phyloP scores from a whole-genome alignment of 2,888 invertebrate species.

The Sarcophaga carnaria region DNA sequence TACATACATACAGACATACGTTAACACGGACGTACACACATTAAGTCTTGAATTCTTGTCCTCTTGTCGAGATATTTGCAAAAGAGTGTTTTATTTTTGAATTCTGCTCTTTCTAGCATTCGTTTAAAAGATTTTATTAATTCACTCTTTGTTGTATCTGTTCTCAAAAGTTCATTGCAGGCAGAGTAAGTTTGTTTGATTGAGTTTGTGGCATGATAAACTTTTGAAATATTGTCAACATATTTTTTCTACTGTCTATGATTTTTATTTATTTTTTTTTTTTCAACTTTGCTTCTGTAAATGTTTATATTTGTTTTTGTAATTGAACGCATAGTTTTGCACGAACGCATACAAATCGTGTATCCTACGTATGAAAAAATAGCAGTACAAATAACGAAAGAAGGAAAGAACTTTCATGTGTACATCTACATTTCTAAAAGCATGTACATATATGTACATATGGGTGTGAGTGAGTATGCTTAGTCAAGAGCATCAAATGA shows the following conservation, averaged over 20 bases:
- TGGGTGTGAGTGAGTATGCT: background rate
- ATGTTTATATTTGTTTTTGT: slow-evolving; percentile 68
- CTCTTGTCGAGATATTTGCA: slow-evolving; percentile 31
- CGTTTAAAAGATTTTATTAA: too few relatives aligned
- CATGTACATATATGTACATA: background rate
- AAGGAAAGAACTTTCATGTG: background rate
- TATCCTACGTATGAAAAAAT: background rate
- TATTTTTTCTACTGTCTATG: slow-evolving; percentile 48
- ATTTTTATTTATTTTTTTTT: slow-evolving; percentile 20
- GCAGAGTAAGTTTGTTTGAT: slow-evolving; percentile 10
- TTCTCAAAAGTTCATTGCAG: slow-evolving; percentile 2
- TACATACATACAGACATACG: background rate
- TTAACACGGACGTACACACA: background rate
- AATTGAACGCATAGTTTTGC: slow-evolving; percentile 66
- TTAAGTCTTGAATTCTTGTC: slow-evolving; percentile 33
- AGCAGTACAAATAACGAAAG: slow-evolving; percentile 8
- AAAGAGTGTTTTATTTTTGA: too few relatives aligned
- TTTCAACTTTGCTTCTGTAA: slow-evolving; percentile 55
- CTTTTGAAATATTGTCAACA: slow-evolving; percentile 60
- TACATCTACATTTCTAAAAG: background rate
- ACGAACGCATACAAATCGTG: slow-evolving; percentile 11
- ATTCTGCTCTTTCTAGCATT: too few relatives aligned
- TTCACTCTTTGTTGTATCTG: slow-evolving; percentile 11
- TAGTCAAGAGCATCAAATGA: slow-evolving; percentile 20
- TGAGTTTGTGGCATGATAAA: slow-evolving; percentile 47